Percentiles rank a stretch among this genome's conserved stretches.
Conservation (phyloP, 35 echinoderm and acorn worm species). For the Ophiothrix spiculata region DNA sequence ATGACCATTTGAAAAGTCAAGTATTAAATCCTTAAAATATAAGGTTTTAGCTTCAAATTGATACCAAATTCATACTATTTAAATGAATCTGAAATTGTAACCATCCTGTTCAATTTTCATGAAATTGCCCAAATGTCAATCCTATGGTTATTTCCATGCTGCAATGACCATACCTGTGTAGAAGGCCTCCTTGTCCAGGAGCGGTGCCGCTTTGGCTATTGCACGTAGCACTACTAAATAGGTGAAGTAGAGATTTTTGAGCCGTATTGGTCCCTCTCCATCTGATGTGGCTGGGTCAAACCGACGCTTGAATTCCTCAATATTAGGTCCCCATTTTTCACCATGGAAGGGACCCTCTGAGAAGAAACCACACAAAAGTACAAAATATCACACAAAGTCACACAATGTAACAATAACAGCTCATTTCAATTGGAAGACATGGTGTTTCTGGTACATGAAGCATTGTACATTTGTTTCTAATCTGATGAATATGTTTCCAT, state of each 20-base stretch:
- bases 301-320: slow-evolving; percentile 70
- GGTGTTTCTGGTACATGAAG: too few relatives aligned
- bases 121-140: neutral
- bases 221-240: slow-evolving; percentile 87
- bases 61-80: neutral
- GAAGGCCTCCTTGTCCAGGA: slow-evolving; percentile 69
- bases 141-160: too few relatives aligned
- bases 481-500: too few relatives aligned
- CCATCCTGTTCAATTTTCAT: too few relatives aligned
- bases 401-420: too few relatives aligned
- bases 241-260: slow-evolving; percentile 96
- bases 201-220: slow-evolving; percentile 81
- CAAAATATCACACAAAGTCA: too few relatives aligned
- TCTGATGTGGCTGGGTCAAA: slow-evolving; percentile 79
- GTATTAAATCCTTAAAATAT: too few relatives aligned
- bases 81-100: neutral
- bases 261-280: slow-evolving; percentile 82
- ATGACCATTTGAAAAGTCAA: too few relatives aligned
- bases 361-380: slow-evolving; percentile 17
- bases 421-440: too few relatives aligned
- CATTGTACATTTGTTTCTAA: too few relatives aligned
- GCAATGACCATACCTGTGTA: slow-evolving; percentile 71
- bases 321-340: slow-evolving; percentile 67
- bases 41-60: too few relatives aligned
- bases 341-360: slow-evolving; percentile 62